Base-by-base conservation (phyloP, 2,888 invertebrate species). In the Chalcosyrphus nemorum region DNA sequence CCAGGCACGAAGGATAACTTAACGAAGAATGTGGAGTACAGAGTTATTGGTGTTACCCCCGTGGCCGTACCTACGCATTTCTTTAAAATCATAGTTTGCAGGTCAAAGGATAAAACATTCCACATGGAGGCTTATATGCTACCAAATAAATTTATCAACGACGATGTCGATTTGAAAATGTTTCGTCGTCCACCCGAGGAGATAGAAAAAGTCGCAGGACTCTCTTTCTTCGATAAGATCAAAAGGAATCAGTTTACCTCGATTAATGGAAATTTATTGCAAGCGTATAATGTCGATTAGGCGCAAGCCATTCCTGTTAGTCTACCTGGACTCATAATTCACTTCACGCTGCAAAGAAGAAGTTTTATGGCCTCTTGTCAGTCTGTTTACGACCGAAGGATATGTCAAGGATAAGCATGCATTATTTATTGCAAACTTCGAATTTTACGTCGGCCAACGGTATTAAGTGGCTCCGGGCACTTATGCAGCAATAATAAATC, bases 61-160 rank as follows among this genome's bases (percentile, higher is more conserved):
- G 98, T 99, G 0, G 97, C 99, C 0, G 99, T 99, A 0, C 99
- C 99, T 0, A 99, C 99, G 0, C 99, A 99, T 91, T 99, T 98
- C 92, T 99, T 97, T 92, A 99, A 99, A 93, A 95, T 98, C n/a
- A 93, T 97, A 13, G 95, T 97, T 0, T 93, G 94, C 0, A 97
- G 97, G 92, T 93, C 94, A 0, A 86, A 92, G 0, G 93, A 94
- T 86, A 95, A 95, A 0, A 92, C 93, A 24, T 93, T 96, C 38
- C 96, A 97, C 88, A 94, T 99, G 94, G 97, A 98, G 92, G 94
- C 97, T 1, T 99, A 96, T 91, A 95, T 98, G 1, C 95, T 99
- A 95, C 98, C 98, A 13, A 99, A 99, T 92, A 93, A 95, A 89
- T 93, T 92, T 35, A 96, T 98, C 88, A 94, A 95, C 15, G 94